These are phyloP conservation scores for Aphaenogaster rudis DNA, from an alignment of 1,140 invertebrate species.

Conservation along the genomic window DNA sequence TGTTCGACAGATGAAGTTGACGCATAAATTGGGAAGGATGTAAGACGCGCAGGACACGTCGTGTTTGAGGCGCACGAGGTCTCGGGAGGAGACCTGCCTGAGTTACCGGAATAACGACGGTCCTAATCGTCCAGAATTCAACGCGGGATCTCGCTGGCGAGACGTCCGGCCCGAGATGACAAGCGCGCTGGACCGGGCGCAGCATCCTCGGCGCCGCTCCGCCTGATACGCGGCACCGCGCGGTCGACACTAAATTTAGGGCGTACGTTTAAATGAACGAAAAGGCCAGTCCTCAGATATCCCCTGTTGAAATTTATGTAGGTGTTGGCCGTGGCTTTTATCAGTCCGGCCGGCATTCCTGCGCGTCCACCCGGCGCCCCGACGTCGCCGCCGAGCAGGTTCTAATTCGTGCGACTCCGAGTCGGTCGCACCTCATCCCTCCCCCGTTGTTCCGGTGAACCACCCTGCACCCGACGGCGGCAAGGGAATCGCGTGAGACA, in stretches of 20 bases:
- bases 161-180: constrained; percentile 19
- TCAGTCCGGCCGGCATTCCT: constrained; percentile 86
- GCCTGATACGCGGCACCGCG: constrained; percentile 67
- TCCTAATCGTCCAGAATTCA: constrained; percentile 23
- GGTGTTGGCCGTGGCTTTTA: constrained; percentile 87
- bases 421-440: constrained; percentile 73
- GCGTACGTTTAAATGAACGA: constrained; percentile 86
- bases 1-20: neutral
- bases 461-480: neutral
- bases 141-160: neutral
- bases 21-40: neutral
- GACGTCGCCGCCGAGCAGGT: constrained; percentile 86
- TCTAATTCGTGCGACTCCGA: constrained; percentile 84
- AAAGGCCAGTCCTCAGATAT: constrained; percentile 84
- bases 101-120: neutral
- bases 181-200: constrained; percentile 60
- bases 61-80: neutral
- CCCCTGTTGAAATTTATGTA: constrained; percentile 86
- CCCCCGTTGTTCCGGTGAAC: neutral
- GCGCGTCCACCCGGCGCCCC: constrained; percentile 85
- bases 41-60: neutral
- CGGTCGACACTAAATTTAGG: constrained; percentile 83
- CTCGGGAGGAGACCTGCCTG: neutral
- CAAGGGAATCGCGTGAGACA: neutral
- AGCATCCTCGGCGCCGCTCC: constrained; percentile 67